Evolutionary conservation across 2,113 vertebrate genomes (phyloP), one percentile per base, ranked within the genome.

Genomic region (Strix aluco): DNA sequence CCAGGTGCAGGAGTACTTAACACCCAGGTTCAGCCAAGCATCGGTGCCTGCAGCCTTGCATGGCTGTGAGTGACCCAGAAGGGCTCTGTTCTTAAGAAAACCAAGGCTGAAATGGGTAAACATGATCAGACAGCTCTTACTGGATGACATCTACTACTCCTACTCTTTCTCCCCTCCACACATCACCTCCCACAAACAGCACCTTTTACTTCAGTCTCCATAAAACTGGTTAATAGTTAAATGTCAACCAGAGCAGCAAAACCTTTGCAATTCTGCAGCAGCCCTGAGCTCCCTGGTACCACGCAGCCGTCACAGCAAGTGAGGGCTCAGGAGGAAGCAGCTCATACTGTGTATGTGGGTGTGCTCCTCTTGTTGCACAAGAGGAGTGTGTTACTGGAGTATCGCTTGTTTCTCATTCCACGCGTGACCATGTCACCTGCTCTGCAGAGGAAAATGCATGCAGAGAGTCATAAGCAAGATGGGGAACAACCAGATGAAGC

Each of bases 261-360:
- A 81, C 57, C 27, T 87, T 74, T 47, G 15, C 73, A 87, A 5
- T 52, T 94, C 46, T 86, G 65, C 4, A 3, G 14, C 57, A 67
- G 32, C n/a, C 55, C 42, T 34, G 61, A 72, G 83, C 54, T 51
- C 10, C 70, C 27, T 19, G 54, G 36, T 67, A 34, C 54, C 58
- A 25, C 3, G 1, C n/a, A 81, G 63, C 20, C 6, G 2, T 40
- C 34, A 22, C 14, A 69, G 77, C 36, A 57, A 54, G 26, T 2
- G 18, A 40, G 47, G 27, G 42, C 52, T 78, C 4, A 0, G 66
- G 49, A 82, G 62, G 81, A 85, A 85, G 73, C 22, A 51, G 30
- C 1, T 1, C 3, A 0, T 63, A 22, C 30, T 0, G 0, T 15
- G 29, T n/a, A 29, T 1, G 11, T 82, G 71, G 49, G 81, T 44